Percentiles rank a stretch among this genome's conserved stretches.
These are phyloP conservation scores for Meiosimyza platycephala DNA, from an alignment of 2,888 invertebrate genomes.

Conservation along the genomic window DNA sequence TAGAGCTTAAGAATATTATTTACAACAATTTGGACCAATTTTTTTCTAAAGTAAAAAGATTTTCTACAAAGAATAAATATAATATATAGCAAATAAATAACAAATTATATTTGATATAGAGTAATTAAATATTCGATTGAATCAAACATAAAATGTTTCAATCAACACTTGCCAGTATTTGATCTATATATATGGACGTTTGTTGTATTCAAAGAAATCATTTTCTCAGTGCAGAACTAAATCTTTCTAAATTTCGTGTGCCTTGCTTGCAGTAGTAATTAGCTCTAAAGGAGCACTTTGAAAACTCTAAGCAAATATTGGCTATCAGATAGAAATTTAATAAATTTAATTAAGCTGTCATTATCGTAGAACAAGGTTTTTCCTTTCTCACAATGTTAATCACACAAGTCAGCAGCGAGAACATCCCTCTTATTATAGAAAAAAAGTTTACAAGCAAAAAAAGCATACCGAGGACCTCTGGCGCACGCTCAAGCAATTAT, in stretches of 20 bases:
- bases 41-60: neutral
- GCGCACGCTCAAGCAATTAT: slow-evolving; percentile 35
- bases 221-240: neutral
- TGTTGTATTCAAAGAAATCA: too few species aligned
- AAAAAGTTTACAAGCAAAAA: neutral
- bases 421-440: neutral
- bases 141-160: too few species aligned
- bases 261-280: too few species aligned
- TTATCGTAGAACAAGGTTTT: slow-evolving; percentile 12
- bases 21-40: neutral
- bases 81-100: too few species aligned
- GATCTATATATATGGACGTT: too few species aligned
- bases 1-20: neutral
- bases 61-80: too few species aligned
- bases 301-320: neutral
- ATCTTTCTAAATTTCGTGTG: neutral
- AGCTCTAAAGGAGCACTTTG: too few species aligned
- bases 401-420: too few species aligned
- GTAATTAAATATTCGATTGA: too few species aligned
- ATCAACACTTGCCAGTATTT: too few species aligned
- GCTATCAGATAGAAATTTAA: slow-evolving; percentile 21
- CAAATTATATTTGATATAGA: too few species aligned
- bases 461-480: slow-evolving; percentile 14
- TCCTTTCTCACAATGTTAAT: too few species aligned
- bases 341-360: slow-evolving; percentile 32